These are phyloP conservation scores for Hapalemur alaotrensis DNA, from an alignment of 2,797 vertebrate genomes.

Conservation along the genomic window DNA sequence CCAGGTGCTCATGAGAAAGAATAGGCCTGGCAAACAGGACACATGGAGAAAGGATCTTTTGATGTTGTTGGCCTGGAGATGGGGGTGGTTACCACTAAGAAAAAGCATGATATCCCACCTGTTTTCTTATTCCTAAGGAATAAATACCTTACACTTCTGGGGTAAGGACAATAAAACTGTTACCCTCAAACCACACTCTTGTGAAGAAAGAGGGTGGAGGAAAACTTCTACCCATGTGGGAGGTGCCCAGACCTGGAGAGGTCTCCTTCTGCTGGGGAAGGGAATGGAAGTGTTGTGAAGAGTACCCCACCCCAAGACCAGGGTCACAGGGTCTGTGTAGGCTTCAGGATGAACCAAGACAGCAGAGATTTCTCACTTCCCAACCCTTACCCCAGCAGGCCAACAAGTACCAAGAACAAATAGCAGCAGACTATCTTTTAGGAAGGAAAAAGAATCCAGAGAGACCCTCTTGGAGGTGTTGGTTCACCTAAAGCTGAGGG, in stretches of 20 bases:
- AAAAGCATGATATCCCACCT: not conserved
- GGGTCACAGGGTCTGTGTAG: too few species aligned
- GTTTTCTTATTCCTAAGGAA: not conserved
- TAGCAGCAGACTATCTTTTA: not conserved
- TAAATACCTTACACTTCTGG: not conserved
- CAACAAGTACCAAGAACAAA: not conserved
- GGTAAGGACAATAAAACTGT: not conserved
- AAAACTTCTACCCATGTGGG: not conserved
- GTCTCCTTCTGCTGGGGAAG: not conserved
- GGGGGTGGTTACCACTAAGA: not conserved
- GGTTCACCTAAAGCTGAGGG: not conserved
- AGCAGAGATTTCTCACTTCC: not conserved
- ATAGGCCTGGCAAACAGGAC: too few species aligned
- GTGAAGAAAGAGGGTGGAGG: not conserved
- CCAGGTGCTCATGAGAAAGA: not conserved
- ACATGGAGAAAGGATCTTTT: not conserved
- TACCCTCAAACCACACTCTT: not conserved
- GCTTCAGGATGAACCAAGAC: too few species aligned
- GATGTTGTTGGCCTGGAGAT: not conserved
- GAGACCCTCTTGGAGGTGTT: not conserved
- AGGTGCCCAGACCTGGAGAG: not conserved
- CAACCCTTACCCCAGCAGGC: not conserved
- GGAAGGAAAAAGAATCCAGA: not conserved
- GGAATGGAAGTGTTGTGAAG: not conserved
- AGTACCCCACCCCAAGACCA: not conserved